These are phyloP conservation scores for Odontesthes bonariensis DNA, from an alignment of 2,113 vertebrate species.

Conservation along the genomic window DNA sequence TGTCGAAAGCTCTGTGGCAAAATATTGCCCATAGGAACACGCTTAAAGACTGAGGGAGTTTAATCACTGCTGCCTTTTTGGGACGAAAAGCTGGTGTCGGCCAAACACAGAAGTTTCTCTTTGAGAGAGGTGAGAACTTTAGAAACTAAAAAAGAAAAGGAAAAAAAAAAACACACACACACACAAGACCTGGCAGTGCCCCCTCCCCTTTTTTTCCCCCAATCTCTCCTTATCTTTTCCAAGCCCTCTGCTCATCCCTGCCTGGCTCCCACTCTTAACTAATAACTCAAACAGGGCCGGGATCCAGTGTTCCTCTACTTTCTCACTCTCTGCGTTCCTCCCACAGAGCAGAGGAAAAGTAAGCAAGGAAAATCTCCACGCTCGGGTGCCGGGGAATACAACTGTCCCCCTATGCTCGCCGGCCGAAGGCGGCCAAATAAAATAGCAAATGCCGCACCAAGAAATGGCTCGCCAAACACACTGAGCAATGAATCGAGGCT, in stretches of 20 bases:
- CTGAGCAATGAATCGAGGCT: constrained; percentile 85
- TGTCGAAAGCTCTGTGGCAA: constrained; percentile 41
- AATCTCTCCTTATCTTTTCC: constrained; percentile 39
- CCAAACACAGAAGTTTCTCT: constrained; percentile 29
- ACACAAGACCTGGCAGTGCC: constrained; percentile 4
- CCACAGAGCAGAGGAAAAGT: constrained; percentile 83
- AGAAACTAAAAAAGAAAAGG: constrained; percentile 15
- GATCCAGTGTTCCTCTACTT: constrained; percentile 37
- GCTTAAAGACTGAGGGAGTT: constrained; percentile 41
- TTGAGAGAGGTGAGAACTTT: constrained; percentile 48
- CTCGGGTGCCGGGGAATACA: constrained; percentile 86
- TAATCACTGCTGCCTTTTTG: constrained; percentile 32
- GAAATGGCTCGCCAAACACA: constrained; percentile 92
- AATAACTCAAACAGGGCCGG: constrained; percentile 60
- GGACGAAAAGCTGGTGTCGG: constrained; percentile 42
- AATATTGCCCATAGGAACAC: constrained; percentile 33
- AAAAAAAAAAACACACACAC: constrained; percentile 40
- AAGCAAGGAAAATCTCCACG: constrained; percentile 86
- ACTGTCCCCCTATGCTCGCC: constrained; percentile 88
- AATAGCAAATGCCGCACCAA: constrained; percentile 88
- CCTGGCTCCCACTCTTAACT: constrained; percentile 33
- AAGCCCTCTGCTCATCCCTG: constrained; percentile 34
- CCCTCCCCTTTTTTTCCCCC: constrained; percentile 12
- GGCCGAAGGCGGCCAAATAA: constrained; percentile 88
- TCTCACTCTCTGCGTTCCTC: constrained; percentile 31